A percentile compares a stretch with the other conserved stretches of the same genome.
phyloP scores from a whole-genome alignment of 37 sponge, comb jelly and placozoan genomes.

The Ianthella basta region DNA sequence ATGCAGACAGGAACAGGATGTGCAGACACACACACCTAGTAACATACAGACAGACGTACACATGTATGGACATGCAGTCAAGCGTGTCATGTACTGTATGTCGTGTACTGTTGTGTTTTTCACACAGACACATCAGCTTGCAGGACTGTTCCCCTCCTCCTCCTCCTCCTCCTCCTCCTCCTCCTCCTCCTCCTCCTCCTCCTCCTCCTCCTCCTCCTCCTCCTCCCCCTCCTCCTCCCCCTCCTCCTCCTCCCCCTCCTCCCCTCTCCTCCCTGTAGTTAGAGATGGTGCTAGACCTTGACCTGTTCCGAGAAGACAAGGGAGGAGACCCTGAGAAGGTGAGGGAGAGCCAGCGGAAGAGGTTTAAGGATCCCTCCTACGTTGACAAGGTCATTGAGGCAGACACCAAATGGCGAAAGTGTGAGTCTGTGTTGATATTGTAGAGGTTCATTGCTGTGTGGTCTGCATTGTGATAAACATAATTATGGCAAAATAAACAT shows the following conservation, averaged over 20 bases:
- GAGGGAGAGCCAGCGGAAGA: conserved; percentile 85
- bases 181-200: conserved; percentile 12
- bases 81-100: too few species aligned
- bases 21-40: too few species aligned
- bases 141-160: too few species aligned
- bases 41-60: too few species aligned
- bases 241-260: conserved; percentile 33
- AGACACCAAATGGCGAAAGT: conserved; percentile 92
- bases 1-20: too few species aligned
- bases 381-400: conserved; percentile 92
- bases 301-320: conserved; percentile 93
- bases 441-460: too few species aligned
- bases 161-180: conserved; percentile 29
- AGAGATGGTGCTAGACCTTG: conserved; percentile 83
- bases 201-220: conserved; percentile 30
- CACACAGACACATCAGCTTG: too few species aligned
- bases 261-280: too few species aligned
- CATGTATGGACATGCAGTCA: too few species aligned
- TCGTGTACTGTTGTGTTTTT: too few species aligned
- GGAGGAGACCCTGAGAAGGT: conserved; percentile 96
- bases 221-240: conserved; percentile 38
- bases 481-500: too few species aligned
- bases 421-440: conserved; percentile 57
- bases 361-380: conserved; percentile 85
- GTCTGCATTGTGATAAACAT: too few species aligned